Conservation (phyloP, 1,140 invertebrate species). For the Zophobas atratus region DNA sequence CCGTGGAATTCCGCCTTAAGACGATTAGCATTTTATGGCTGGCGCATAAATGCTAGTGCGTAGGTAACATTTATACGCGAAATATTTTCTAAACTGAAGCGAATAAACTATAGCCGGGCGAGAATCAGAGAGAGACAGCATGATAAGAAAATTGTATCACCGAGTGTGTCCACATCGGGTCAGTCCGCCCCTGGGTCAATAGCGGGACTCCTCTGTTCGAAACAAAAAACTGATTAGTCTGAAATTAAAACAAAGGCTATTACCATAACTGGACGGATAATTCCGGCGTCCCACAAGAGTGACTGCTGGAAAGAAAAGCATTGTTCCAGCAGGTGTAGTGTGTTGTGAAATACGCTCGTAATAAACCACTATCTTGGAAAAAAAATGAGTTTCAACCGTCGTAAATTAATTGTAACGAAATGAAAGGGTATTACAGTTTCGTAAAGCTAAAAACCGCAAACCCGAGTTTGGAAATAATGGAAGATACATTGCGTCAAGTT, state of each 20-base stretch:
- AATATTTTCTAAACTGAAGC: no score
- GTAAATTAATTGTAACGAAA: constrained; percentile 39
- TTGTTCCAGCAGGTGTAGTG: constrained; percentile 12
- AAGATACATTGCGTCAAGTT: constrained; percentile 1
- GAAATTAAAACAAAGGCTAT: constrained; percentile 35
- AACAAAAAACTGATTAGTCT: constrained; percentile 28
- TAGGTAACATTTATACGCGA: no score
- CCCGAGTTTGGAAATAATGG: constrained; percentile 8
- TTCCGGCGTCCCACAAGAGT: constrained; percentile 29
- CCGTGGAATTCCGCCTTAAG: no score
- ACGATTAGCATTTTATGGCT: no score
- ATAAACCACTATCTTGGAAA: constrained; percentile 23
- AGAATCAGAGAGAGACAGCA: no score
- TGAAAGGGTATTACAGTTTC: constrained; percentile 14
- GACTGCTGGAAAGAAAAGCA: constrained; percentile 21
- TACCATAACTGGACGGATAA: constrained; percentile 26
- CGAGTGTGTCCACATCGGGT: no score
- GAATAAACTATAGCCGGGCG: no score
- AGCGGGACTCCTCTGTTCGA: background rate
- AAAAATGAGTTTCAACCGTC: constrained; percentile 14
- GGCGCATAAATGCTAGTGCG: no score
- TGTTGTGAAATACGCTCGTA: constrained; percentile 27
- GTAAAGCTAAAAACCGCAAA: constrained; percentile 5
- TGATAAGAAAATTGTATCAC: no score
- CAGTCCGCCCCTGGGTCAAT: background rate